Percentiles rank a stretch among this genome's conserved stretches.
Evolutionary conservation across 2,888 invertebrate genomes (phyloP).

Genomic region (Drosophila multiciliata): DNA sequence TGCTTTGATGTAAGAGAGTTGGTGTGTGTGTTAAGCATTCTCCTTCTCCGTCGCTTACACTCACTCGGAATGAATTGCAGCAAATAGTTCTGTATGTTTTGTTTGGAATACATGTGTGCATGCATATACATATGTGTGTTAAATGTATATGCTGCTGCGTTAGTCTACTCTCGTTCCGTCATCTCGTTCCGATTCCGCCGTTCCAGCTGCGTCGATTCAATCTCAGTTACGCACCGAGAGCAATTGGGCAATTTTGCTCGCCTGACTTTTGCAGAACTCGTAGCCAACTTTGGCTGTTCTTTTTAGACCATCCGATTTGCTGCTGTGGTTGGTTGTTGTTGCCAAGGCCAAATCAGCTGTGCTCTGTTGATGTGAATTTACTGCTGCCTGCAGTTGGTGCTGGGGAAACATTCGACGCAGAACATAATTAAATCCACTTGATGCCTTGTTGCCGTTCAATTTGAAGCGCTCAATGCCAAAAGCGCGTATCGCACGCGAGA

Average conservation of each 20-base stretch:
- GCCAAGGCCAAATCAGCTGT: constrained; percentile 3
- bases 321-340: constrained; percentile 38
- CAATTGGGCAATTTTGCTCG: constrained; percentile 83
- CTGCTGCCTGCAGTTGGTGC: constrained; percentile 71
- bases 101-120: constrained; percentile 60
- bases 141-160: constrained; percentile 22
- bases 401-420: constrained; percentile 89
- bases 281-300: constrained; percentile 93
- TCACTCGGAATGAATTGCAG: constrained; percentile 74
- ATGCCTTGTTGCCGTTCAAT: constrained; percentile 93
- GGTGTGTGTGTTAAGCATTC: constrained; percentile 25
- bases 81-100: constrained; percentile 31
- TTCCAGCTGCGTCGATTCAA: neutral
- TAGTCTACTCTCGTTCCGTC: constrained; percentile 7
- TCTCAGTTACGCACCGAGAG: constrained; percentile 84
- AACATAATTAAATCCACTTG: constrained; percentile 93
- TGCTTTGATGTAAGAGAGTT: constrained; percentile 12
- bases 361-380: constrained; percentile 2
- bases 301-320: constrained; percentile 87
- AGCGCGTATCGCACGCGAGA: constrained; percentile 93
- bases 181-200: neutral
- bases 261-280: constrained; percentile 90
- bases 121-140: constrained; percentile 3
- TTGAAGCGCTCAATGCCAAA: constrained; percentile 96
- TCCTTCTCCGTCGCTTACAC: constrained; percentile 20